Percentiles rank a stretch among this genome's conserved stretches.
These are phyloP conservation scores for Rhorus exstirpatorius DNA, from an alignment of 2,888 invertebrate species.

Conservation along the genomic window DNA sequence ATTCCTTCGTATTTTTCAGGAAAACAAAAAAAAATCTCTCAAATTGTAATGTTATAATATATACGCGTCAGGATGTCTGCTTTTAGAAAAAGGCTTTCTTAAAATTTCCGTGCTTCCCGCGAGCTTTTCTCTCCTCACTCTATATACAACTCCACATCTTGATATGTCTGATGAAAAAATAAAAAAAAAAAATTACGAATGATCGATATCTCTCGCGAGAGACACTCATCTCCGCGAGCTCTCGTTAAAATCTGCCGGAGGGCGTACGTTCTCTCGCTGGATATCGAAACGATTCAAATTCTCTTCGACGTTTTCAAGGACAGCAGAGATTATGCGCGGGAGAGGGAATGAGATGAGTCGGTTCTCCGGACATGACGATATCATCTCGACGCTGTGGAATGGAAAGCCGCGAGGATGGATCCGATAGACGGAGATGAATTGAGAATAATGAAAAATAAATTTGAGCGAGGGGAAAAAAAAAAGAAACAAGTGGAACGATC, in stretches of 20 bases:
- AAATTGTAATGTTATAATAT: too few species aligned
- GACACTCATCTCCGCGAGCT: conserved; percentile 48
- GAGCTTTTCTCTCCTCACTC: neutral
- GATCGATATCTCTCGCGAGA: conserved; percentile 50
- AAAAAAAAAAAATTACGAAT: conserved; percentile 12
- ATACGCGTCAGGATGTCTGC: too few species aligned
- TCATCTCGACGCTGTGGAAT: conserved; percentile 4
- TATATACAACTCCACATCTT: neutral
- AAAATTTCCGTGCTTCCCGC: neutral
- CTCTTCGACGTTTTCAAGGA: conserved; percentile 55
- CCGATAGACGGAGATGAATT: conserved; percentile 34
- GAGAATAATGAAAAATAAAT: conserved; percentile 44
- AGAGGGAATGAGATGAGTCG: neutral
- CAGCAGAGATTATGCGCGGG: conserved; percentile 16
- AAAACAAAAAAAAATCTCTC: too few species aligned
- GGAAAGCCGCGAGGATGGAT: conserved; percentile 49
- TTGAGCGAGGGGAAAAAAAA: conserved; percentile 4
- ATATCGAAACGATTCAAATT: conserved; percentile 46
- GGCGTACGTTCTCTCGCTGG: conserved; percentile 14
- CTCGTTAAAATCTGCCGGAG: conserved; percentile 61
- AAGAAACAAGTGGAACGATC: neutral
- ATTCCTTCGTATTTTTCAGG: too few species aligned
- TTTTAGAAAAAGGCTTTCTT: too few species aligned
- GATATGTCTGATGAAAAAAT: neutral
- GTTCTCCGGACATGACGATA: conserved; percentile 9